Evolutionary conservation across 1,140 invertebrate genomes (phyloP), one percentile per base, ranked within the genome.

Genomic region (Drosophila nasuta): DNA sequence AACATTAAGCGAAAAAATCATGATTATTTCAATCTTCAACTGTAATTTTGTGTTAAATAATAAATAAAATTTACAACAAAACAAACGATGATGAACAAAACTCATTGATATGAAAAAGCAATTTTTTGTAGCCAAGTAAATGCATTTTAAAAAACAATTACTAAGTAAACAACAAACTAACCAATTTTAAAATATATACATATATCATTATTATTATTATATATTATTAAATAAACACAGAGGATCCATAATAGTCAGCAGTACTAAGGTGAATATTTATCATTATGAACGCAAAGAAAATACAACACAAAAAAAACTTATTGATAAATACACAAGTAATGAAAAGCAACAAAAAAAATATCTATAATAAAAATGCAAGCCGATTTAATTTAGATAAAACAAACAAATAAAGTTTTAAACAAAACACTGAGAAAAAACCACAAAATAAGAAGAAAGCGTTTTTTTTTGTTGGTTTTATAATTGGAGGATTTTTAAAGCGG

Each of bases 321-420:
- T 69, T 62, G 33, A 56, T 54, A 68, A 35, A 69, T 46, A 54
- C 11, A 56, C 8, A 28, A 33, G 56, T 35, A 68, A 20, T 51
- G 10, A 59, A 38, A 72, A 58, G 20, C 35, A 43, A 33, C 28
- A 33, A 45, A 58, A 43, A 76, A 72, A 0, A 25, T 25, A 70
- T 70, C 59, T 28, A 59, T 75, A 71, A 54, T 64, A 70, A 59
- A 71, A 64, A 70, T 77, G 80, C 69, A 65, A 73, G 72, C 77
- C 62, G 73, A 64, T 51, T 64, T 65, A 83, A 81, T 80, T 75
- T 81, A 85, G 65, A 69, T 58, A 85, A 85, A 80, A 70, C 68
- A 76, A 83, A 79, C 66, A 83, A 82, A 90, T 86, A 62, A 73
- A 69, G 80, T 77, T 65, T 75, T 76, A 71, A 80, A 82, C 54